Percentiles rank a stretch among this genome's conserved stretches.
Conservation (phyloP, 2,113 vertebrate species). For the Zosterops pallidus region DNA sequence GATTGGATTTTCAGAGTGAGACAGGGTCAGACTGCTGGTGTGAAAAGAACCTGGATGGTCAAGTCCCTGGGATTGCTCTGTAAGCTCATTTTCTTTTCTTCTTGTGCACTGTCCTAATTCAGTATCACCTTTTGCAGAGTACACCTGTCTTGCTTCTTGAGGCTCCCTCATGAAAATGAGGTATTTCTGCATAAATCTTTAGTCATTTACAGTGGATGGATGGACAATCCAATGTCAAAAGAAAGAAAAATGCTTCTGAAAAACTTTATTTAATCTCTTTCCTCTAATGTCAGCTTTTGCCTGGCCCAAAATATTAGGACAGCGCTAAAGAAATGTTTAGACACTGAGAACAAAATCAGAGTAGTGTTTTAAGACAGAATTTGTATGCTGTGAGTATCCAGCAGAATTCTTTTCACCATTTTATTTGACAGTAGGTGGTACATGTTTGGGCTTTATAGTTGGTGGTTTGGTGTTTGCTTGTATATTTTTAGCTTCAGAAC, state of each 20-base stretch:
- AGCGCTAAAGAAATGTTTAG: not conserved
- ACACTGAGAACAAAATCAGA: not conserved
- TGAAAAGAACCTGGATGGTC: not conserved
- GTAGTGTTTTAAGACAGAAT: not conserved
- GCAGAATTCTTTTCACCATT: not conserved
- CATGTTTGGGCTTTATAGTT: not conserved
- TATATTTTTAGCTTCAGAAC: not conserved
- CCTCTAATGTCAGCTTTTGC: not conserved
- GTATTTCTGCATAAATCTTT: not conserved
- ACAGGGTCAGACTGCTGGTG: not conserved
- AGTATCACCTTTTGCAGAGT: not conserved
- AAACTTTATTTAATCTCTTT: not conserved
- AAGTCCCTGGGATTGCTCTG: not conserved
- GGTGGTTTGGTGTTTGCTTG: not conserved
- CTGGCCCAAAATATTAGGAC: not conserved
- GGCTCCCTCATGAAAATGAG: not conserved
- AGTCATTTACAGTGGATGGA: not conserved
- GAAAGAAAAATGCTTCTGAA: not conserved
- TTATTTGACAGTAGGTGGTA: not conserved
- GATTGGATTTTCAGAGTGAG: not conserved
- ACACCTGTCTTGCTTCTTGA: not conserved
- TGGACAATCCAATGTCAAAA: not conserved
- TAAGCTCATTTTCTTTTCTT: not conserved
- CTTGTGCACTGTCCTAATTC: not conserved
- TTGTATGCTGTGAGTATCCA: not conserved